Base-by-base conservation (phyloP, 2,113 vertebrate species). In the Elachura formosa region DNA sequence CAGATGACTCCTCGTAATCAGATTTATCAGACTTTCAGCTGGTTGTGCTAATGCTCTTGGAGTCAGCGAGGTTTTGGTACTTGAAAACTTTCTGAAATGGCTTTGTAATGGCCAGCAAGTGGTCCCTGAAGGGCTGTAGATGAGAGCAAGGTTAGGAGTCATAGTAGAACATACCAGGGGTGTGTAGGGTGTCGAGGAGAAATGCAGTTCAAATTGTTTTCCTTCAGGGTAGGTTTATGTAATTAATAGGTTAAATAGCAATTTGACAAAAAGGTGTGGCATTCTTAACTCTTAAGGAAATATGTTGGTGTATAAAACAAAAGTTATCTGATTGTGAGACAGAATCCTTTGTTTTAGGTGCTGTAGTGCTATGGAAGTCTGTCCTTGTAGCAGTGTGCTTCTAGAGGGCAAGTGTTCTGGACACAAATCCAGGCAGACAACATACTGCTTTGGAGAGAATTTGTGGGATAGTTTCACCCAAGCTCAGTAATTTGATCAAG, bases 21-120 rank as follows among this genome's bases (percentile, higher is more conserved):
- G 95, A 95, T 85, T 85, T 63, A 85, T 54, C 31, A 90, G 85
- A 36, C 71, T 90, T 91, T 69, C 45, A 64, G 78, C 33, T 72
- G 62, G 28, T 33, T 83, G 54, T 69, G 54, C 90, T 94, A 76
- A 93, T 85, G 81, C 92, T 79, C 17, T 40, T 20, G 49, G 58
- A 87, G 45, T 48, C 71, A 45, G 33, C 0, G 0, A 46, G 40
- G 6, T 46, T 92, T 66, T 33, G 38, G 52, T 67, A 43, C 40
- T 91, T 84, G n/a, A 18, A 56, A 23, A 76, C 78, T 84, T 74
- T 48, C 36, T 52, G 84, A 62, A 73, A 49, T 45, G 18, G 40
- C 62, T 91, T 82, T 48, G 33, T 14, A 23, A 4, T 4, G 8
- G 14, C 31, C 23, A 72, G 28, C 43, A 84, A 78, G 26, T 78